A percentile compares a stretch with the other conserved stretches of the same genome.
phyloP scores from a whole-genome alignment of 2,797 vertebrate genomes.

The Sparidentex hasta region DNA sequence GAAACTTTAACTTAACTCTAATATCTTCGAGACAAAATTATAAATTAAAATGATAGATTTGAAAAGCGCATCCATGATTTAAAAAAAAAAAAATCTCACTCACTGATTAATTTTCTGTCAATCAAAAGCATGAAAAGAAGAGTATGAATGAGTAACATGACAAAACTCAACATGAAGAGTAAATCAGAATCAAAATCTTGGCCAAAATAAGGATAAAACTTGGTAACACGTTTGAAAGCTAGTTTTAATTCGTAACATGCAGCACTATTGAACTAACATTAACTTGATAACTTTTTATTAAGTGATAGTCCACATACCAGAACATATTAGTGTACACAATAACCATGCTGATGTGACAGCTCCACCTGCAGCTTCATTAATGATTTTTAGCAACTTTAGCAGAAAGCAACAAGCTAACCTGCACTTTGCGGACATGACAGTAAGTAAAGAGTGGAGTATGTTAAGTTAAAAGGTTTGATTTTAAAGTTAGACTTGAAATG shows the following conservation, averaged over 20 bases:
- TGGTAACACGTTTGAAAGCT: background rate
- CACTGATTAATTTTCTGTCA: background rate
- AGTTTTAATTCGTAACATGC: background rate
- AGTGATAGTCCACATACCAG: background rate
- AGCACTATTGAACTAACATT: background rate
- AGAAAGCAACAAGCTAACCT: background rate
- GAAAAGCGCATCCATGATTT: no score
- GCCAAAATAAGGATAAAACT: background rate
- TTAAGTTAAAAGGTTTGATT: background rate
- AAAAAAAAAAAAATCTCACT: no score
- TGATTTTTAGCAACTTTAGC: background rate
- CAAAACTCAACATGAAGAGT: background rate
- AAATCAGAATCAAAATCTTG: background rate
- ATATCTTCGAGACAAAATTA: no score
- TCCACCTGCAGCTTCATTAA: background rate
- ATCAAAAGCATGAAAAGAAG: no score
- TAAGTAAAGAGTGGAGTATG: background rate
- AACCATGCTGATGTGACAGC: background rate
- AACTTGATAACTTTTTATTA: background rate
- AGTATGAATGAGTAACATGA: no score
- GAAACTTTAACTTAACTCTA: no score
- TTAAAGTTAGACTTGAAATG: background rate
- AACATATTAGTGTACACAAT: no score
- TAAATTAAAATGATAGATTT: no score
- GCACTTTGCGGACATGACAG: fast-evolving